These are phyloP conservation scores for Cirrhinus mrigala DNA, from an alignment of 2,797 vertebrate species.

Conservation along the genomic window DNA sequence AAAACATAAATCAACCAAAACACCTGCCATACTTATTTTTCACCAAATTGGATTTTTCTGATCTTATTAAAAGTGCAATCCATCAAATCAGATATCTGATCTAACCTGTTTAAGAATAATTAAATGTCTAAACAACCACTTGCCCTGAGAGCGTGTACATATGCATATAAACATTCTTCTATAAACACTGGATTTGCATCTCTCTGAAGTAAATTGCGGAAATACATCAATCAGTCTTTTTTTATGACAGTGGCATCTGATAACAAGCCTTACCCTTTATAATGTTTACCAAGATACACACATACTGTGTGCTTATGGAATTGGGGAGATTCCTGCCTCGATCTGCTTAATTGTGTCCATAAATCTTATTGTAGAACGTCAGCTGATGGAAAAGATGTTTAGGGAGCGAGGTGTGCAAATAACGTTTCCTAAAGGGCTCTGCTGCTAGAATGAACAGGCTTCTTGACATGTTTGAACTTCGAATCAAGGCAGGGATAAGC, in stretches of 20 bases:
- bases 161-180: not conserved
- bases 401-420: slow-evolving; percentile 4
- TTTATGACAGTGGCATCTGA: slow-evolving; percentile 20
- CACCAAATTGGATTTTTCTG: not conserved
- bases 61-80: slow-evolving; percentile 19
- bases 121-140: slow-evolving; percentile 25
- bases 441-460: not conserved
- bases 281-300: slow-evolving; percentile 27
- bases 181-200: slow-evolving; percentile 36
- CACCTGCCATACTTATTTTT: not conserved
- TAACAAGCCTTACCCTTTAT: slow-evolving; percentile 13
- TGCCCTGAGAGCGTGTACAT: not conserved
- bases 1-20: slow-evolving; percentile 16
- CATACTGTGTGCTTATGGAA: slow-evolving; percentile 17
- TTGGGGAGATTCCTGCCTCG: slow-evolving; percentile 43
- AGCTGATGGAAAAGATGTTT: not conserved
- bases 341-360: slow-evolving; percentile 45
- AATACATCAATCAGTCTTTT: slow-evolving; percentile 14
- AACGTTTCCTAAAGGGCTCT: slow-evolving; percentile 22
- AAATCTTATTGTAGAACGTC: slow-evolving; percentile 32
- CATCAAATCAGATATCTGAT: slow-evolving; percentile 40
- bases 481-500: not conserved
- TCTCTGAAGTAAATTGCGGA: slow-evolving; percentile 18
- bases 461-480: slow-evolving; percentile 18
- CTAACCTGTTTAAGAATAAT: slow-evolving; percentile 1